phyloP scores from a whole-genome alignment of 2,888 invertebrate genomes.

The Amiota communis region DNA sequence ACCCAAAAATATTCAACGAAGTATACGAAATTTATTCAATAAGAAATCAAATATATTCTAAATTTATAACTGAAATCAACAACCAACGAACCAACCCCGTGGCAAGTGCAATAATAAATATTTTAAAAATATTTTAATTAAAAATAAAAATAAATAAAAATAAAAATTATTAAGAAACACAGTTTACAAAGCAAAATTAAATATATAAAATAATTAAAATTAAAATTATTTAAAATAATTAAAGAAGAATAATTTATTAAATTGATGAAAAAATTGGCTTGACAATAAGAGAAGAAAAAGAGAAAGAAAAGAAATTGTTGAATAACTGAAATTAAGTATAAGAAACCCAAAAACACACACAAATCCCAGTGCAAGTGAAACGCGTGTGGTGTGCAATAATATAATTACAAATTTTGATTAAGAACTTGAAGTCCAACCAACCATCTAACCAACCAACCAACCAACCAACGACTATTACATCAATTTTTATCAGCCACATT shows the following conservation, averaged over 20 bases:
- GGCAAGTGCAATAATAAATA: conserved; percentile 54
- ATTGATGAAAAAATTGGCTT: background rate
- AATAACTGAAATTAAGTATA: background rate
- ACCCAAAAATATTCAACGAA: conserved; percentile 39
- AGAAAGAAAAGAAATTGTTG: background rate
- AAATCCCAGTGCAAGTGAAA: background rate
- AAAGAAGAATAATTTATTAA: background rate
- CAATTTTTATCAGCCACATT: too few species aligned
- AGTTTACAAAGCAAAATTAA: conserved; percentile 17
- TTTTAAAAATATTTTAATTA: conserved; percentile 23
- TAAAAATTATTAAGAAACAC: conserved; percentile 12
- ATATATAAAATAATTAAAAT: conserved; percentile 18
- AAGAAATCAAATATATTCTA: conserved; percentile 19
- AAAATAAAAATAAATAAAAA: background rate
- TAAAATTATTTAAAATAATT: conserved; percentile 10
- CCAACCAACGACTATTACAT: too few species aligned
- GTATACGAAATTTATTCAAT: conserved; percentile 44
- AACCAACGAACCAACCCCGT: conserved; percentile 38
- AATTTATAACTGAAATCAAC: conserved; percentile 30
- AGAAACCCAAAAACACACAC: too few species aligned
- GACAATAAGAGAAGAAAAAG: conserved; percentile 22
- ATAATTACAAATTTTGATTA: background rate
- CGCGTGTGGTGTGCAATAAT: background rate
- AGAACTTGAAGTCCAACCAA: background rate
- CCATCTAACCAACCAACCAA: too few species aligned